Conservation (phyloP, 2,797 vertebrate species). For the Gymnoscopelus microlampas region DNA sequence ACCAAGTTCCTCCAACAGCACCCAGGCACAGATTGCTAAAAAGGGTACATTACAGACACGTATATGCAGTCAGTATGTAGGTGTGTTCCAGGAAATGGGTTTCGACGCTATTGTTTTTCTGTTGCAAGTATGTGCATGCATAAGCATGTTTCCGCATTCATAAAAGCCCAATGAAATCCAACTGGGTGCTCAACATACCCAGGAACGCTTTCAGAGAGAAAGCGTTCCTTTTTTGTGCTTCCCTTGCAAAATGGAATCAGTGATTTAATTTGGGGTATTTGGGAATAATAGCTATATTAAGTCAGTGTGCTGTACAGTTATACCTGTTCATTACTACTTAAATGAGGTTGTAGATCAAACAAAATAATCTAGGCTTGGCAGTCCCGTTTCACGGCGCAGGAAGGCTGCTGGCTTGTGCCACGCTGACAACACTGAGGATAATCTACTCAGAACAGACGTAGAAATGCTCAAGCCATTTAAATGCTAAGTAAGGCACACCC, state of each 20-base stretch:
- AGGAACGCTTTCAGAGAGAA: neutral
- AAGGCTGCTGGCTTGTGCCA: slow-evolving; percentile 30
- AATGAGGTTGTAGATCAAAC: slow-evolving; percentile 28
- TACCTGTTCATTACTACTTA: slow-evolving; percentile 11
- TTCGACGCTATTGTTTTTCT: slow-evolving; percentile 43
- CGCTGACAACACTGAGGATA: slow-evolving; percentile 59
- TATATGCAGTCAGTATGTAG: slow-evolving; percentile 31
- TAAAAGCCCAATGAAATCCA: slow-evolving; percentile 4
- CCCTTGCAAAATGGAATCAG: neutral
- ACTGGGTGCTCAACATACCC: neutral
- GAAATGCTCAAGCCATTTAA: slow-evolving; percentile 60
- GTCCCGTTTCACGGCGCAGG: slow-evolving; percentile 44
- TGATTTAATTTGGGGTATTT: slow-evolving; percentile 18
- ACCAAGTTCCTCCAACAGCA: slow-evolving; percentile 30
- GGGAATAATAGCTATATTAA: slow-evolving; percentile 20
- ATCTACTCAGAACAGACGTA: slow-evolving; percentile 63
- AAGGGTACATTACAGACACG: slow-evolving; percentile 15
- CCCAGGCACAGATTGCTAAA: slow-evolving; percentile 26
- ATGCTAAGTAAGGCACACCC: slow-evolving; percentile 64
- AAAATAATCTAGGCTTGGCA: slow-evolving; percentile 9
- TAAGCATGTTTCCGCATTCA: slow-evolving; percentile 12
- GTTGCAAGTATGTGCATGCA: slow-evolving; percentile 16
- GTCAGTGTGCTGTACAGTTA: slow-evolving; percentile 22
- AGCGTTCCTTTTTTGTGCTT: neutral
- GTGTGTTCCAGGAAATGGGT: slow-evolving; percentile 51